Evolutionary conservation across 2,888 invertebrate species (phyloP).

Genomic region (Agrochola litura): DNA sequence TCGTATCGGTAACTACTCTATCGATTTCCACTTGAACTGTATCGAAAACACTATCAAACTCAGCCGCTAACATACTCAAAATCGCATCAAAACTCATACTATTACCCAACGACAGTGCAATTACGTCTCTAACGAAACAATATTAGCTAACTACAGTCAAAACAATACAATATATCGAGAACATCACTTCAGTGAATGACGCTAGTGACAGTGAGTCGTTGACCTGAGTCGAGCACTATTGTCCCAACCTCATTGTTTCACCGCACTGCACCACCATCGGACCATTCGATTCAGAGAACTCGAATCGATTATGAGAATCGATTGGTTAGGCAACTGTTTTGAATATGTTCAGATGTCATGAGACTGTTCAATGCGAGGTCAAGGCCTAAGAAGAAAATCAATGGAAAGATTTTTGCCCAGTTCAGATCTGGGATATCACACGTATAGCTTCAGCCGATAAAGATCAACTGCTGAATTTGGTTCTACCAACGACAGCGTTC

Average conservation of each 20-base stretch:
- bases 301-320: constrained; percentile 41
- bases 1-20: not conserved
- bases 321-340: constrained; percentile 47
- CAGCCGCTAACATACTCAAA: not conserved
- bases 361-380: not conserved
- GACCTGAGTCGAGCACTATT: constrained; percentile 53
- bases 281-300: constrained; percentile 50
- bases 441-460: not conserved
- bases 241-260: constrained; percentile 61
- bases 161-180: constrained; percentile 23
- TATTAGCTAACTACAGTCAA: constrained; percentile 23
- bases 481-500: not conserved
- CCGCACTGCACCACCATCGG: constrained; percentile 55
- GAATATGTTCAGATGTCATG: constrained; percentile 20
- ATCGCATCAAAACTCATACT: not conserved
- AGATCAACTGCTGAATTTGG: not conserved
- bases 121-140: constrained; percentile 17
- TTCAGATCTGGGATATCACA: not conserved
- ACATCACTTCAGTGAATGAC: constrained; percentile 30
- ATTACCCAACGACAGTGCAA: not conserved
- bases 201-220: constrained; percentile 25
- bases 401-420: not conserved
- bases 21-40: constrained; percentile 11
- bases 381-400: not conserved
- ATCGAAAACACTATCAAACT: not conserved